Percentiles rank a stretch among this genome's conserved stretches.
Evolutionary conservation across 1,140 invertebrate species (phyloP).

Genomic region (Leptoteleia sp.): DNA sequence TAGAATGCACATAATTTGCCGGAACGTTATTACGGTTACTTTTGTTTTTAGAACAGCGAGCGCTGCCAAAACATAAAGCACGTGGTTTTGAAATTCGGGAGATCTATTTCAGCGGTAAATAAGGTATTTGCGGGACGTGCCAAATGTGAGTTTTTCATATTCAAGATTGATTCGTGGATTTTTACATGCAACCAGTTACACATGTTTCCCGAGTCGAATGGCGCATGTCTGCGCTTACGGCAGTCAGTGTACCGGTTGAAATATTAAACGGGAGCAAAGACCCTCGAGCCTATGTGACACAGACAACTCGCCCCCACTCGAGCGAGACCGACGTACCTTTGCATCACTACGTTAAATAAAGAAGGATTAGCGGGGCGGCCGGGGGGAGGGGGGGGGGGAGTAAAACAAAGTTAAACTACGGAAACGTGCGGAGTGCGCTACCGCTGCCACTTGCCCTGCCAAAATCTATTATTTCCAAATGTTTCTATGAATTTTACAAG

Average conservation of each 20-base stretch:
- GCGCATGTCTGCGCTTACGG: conserved; percentile 78
- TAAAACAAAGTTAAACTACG: conserved; percentile 54
- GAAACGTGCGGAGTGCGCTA: conserved; percentile 26
- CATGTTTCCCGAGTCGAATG: conserved; percentile 53
- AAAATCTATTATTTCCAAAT: conserved; percentile 27
- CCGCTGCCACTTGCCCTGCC: conserved; percentile 17
- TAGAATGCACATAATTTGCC: conserved; percentile 27
- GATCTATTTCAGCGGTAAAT: conserved; percentile 47
- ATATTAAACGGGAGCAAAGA: conserved; percentile 81
- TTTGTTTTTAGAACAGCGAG: conserved; percentile 24
- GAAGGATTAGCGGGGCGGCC: too few species aligned
- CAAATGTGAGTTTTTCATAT: conserved; percentile 57
- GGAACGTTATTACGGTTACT: not conserved
- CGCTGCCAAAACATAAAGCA: conserved; percentile 12
- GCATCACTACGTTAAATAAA: conserved; percentile 33
- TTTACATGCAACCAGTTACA: conserved; percentile 65
- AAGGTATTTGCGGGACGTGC: conserved; percentile 41
- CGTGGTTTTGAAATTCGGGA: conserved; percentile 26
- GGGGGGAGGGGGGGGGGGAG: too few species aligned
- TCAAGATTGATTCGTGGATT: conserved; percentile 66
- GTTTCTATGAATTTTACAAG: conserved; percentile 13
- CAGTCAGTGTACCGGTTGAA: conserved; percentile 79
- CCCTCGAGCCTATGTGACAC: conserved; percentile 70
- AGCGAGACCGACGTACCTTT: conserved; percentile 38
- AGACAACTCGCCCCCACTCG: conserved; percentile 52